Evolutionary conservation across 2,888 invertebrate species (phyloP), one percentile per base, ranked within the genome.

Genomic region (Labia minor): DNA sequence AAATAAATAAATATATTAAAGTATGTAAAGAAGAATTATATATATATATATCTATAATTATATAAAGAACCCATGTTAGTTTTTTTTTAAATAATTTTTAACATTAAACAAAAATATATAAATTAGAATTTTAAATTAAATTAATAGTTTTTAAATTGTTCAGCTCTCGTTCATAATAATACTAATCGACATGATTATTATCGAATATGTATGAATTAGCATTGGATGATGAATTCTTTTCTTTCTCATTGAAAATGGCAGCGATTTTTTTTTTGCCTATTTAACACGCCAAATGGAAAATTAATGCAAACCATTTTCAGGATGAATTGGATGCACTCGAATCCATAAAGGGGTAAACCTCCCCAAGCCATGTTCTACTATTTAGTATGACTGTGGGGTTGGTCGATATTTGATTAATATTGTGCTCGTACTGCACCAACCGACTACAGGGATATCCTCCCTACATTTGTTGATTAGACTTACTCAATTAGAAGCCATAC

Each of bases 391-490:
- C 49, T 16, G 16, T 49, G 16, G 49, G 16, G 16, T 49, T 49
- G 26, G 49, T 49, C 49, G 49, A 49, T 49, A 49, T 49, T 49
- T 49, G 49, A 49, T 49, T 49, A 49, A 14, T 8, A 49, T 49
- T 4, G 8, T 49, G 49, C 16, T 49, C 16, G n/a, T 49, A 16
- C 16, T 49, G n/a, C 49, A 14, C 49, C 14, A 49, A 16, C 2
- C 2, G 49, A 49, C 14, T 14, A 14, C 49, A 4, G n/a, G 49
- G 49, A 2, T 49, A 49, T 49, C 14, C 49, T 49, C 49, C 16
- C 49, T 49, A 49, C 49, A 49, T 49, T 49, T 49, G 49, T 49
- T 49, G 49, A 49, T 49, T 49, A 49, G 49, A 49, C 49, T 49
- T n/a, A 49, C 49, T 49, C 49, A 49, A 49, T 49, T 49, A 49